Conservation (phyloP, 2,113 vertebrate genomes). For the Hiodon tergisus region DNA sequence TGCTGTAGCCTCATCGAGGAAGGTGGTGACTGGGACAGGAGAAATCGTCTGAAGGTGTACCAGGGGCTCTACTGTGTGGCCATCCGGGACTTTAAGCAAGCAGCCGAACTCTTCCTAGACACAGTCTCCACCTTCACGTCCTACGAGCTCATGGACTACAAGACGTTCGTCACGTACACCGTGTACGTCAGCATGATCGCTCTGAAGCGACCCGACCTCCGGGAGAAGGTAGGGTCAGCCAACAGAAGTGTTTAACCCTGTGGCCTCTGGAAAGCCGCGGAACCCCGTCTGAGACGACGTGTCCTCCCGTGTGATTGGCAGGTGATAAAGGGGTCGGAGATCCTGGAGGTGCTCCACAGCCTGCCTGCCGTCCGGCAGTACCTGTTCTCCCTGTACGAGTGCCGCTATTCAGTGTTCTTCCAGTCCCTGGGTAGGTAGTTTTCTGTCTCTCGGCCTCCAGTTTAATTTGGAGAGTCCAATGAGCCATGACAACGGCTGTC, state of each 20-base stretch:
- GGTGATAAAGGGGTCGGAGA: constrained; percentile 98
- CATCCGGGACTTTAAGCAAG: constrained; percentile 94
- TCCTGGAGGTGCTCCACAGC: constrained; percentile 91
- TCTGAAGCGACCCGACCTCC: constrained; percentile 88
- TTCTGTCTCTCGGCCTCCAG: no score
- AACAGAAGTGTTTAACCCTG: no score
- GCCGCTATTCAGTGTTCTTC: constrained; percentile 89
- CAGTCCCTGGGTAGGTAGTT: constrained; percentile 81
- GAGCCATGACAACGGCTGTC: no score
- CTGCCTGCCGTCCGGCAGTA: constrained; percentile 87
- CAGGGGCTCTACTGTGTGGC: constrained; percentile 96
- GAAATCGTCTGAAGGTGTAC: constrained; percentile 95
- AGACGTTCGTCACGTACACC: constrained; percentile 95
- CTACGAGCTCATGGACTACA: constrained; percentile 99
- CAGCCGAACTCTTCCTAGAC: constrained; percentile 94
- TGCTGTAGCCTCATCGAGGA: constrained; percentile 85
- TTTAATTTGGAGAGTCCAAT: no score
- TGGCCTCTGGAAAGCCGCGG: no score
- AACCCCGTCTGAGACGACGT: no score
- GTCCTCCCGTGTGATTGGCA: constrained; percentile 38
- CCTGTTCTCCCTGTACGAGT: constrained; percentile 95
- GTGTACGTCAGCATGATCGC: constrained; percentile 99
- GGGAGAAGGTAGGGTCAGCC: constrained; percentile 79
- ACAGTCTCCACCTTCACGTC: constrained; percentile 98
- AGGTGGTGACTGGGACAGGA: constrained; percentile 96